Conservation (phyloP, 2,888 invertebrate species). For the Xanthia icteritia region DNA sequence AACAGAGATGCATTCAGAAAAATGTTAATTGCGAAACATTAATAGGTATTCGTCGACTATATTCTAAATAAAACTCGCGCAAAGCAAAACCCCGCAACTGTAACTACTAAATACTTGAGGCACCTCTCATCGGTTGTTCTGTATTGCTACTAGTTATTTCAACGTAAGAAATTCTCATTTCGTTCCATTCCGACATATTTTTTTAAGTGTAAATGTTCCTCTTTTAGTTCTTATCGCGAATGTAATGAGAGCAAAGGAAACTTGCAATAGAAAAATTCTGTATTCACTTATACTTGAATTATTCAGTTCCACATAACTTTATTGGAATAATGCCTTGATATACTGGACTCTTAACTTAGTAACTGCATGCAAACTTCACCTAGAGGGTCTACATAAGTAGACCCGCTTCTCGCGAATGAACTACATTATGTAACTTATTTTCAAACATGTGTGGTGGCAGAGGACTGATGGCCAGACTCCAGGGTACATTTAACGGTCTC, state of each 20-base stretch:
- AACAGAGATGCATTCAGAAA: conserved; percentile 14
- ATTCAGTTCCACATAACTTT: conserved; percentile 20
- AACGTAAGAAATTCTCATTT: conserved; percentile 77
- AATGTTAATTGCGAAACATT: conserved; percentile 24
- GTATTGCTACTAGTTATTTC: conserved; percentile 53
- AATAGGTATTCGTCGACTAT: conserved; percentile 23
- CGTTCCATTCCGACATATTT: conserved; percentile 68
- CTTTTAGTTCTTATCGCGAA: conserved; percentile 68
- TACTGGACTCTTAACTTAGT: background rate
- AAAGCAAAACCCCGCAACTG: conserved; percentile 38
- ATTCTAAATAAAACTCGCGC: conserved; percentile 42
- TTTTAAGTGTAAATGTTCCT: conserved; percentile 68
- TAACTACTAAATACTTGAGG: conserved; percentile 50
- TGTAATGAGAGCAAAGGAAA: conserved; percentile 67
- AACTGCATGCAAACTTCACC: background rate
- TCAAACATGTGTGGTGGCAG: background rate
- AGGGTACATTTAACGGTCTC: background rate
- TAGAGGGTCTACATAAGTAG: too few species aligned
- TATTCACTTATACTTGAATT: conserved; percentile 40
- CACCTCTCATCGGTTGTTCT: conserved; percentile 48
- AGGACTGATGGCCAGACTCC: background rate
- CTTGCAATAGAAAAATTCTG: conserved; percentile 28
- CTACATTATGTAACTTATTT: background rate
- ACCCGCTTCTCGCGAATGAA: background rate
- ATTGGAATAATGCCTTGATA: background rate